These are phyloP conservation scores for Pholis gunnellus DNA, from an alignment of 2,113 vertebrate species.

Conservation along the genomic window DNA sequence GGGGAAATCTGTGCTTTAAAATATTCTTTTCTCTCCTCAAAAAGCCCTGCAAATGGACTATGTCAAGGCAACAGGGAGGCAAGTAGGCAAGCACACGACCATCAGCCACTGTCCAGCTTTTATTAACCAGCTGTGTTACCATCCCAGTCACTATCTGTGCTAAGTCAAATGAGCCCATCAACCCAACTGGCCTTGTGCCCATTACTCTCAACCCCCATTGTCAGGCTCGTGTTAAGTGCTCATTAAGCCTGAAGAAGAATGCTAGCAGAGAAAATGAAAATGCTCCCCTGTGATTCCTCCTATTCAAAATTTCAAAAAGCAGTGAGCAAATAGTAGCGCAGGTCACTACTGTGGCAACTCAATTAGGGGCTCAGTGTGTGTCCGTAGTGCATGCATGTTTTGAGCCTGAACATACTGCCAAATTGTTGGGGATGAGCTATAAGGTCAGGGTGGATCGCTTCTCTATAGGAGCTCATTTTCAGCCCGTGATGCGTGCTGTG, in stretches of 20 bases:
- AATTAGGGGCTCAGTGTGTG: slow-evolving; percentile 36
- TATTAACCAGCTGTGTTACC: slow-evolving; percentile 29
- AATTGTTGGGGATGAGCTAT: slow-evolving; percentile 24
- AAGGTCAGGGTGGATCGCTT: slow-evolving; percentile 19
- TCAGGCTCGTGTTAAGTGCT: slow-evolving; percentile 59
- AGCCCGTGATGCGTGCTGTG: slow-evolving; percentile 31
- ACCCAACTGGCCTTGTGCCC: slow-evolving; percentile 51
- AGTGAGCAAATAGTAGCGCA: slow-evolving; percentile 29
- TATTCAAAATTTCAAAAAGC: slow-evolving; percentile 52
- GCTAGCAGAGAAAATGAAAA: slow-evolving; percentile 51
- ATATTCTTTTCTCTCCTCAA: not conserved
- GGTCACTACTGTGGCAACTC: slow-evolving; percentile 26
- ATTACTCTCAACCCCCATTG: slow-evolving; percentile 56
- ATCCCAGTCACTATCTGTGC: slow-evolving; percentile 29
- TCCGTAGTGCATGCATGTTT: not conserved
- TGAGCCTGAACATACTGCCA: slow-evolving; percentile 24
- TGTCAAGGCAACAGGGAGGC: not conserved
- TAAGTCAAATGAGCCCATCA: slow-evolving; percentile 58
- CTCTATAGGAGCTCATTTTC: slow-evolving; percentile 36
- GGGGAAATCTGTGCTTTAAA: not conserved
- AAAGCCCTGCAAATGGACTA: not conserved
- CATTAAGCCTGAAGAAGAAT: slow-evolving; percentile 66
- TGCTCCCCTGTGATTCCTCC: slow-evolving; percentile 28
- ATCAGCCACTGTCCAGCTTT: slow-evolving; percentile 35
- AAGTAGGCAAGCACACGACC: not conserved